Evolutionary conservation across 2,113 vertebrate species (phyloP), one percentile per base, ranked within the genome.

Genomic region (Henicopernis longicauda): DNA sequence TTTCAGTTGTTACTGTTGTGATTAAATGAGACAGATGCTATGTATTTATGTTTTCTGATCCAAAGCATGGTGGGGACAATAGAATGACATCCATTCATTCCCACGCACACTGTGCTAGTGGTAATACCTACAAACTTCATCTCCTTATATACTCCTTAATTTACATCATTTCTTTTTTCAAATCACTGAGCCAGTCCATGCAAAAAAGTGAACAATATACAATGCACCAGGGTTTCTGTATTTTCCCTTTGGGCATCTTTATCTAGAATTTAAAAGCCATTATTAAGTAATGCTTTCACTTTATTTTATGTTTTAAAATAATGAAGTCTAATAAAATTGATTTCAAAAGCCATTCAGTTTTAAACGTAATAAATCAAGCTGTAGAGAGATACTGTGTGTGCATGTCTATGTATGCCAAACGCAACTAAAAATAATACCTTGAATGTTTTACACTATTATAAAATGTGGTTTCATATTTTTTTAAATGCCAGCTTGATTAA

Each of bases 401-500:
- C 45, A 14, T 15, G 70, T 61, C 52, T 95, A 10, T 4, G 7
- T 52, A 58, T 89, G 93, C 78, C 95, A 95, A 92, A 55, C 44
- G 52, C 92, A 93, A 82, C 81, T 95, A 70, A 91, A 97, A 97
- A 92, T 59, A 93, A 81, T 89, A 89, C 72, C 91, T 8, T 80
- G 82, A 62, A 65, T 92, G 86, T 89, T 96, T 97, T 97, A 92
- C 84, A 79, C 84, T 89, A 89, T 93, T 97, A 91, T 94, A 97
- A 97, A 96, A 94, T 52, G 85, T 67, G 66, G 84, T 0, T 85
- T 96, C 89, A 52, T 93, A 38, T 86, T 79, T 93, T 90, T 89
- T 87, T 59, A 32, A 90, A 93, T 95, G 83, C 71, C 92, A 94
- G 21, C 76, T 93, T 97, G 92, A 97, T 98, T 93, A 96, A 98